These are phyloP conservation scores for Globia sparganii DNA, from an alignment of 2,888 invertebrate species.

Conservation along the genomic window DNA sequence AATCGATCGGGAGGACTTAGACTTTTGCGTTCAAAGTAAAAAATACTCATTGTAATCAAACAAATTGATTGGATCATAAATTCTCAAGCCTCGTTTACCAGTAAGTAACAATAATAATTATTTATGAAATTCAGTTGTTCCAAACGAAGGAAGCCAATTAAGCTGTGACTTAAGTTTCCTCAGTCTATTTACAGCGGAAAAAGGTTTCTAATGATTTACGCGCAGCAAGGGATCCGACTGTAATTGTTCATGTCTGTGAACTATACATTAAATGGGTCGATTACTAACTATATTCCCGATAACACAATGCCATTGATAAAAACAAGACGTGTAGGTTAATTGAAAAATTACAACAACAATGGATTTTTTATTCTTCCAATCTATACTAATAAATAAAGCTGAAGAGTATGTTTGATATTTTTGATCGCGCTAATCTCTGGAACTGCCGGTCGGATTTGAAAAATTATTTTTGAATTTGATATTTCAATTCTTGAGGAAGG, in stretches of 20 bases:
- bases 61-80: constrained; percentile 3
- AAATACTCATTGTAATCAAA: constrained; percentile 21
- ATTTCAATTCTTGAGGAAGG: not conserved
- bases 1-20: not conserved
- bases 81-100: not conserved
- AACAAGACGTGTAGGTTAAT: constrained; percentile 5
- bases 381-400: not conserved
- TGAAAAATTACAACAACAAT: constrained; percentile 15
- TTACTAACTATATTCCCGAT: constrained; percentile 30
- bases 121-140: constrained; percentile 45
- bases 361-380: constrained; percentile 10
- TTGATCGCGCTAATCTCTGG: not conserved
- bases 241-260: constrained; percentile 17
- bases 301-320: constrained; percentile 21
- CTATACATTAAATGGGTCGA: constrained; percentile 2
- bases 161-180: constrained; percentile 75
- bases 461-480: not conserved
- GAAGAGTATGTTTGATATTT: not conserved
- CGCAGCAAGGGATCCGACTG: constrained; percentile 26
- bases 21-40: not conserved
- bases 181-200: constrained; percentile 73
- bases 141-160: constrained; percentile 73
- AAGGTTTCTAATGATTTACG: constrained; percentile 75
- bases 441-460: not conserved
- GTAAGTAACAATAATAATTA: constrained; percentile 20